A percentile compares a stretch with the other conserved stretches of the same genome.
These are phyloP conservation scores for Mirza zaza DNA, from an alignment of 2,113 vertebrate species.

Conservation along the genomic window DNA sequence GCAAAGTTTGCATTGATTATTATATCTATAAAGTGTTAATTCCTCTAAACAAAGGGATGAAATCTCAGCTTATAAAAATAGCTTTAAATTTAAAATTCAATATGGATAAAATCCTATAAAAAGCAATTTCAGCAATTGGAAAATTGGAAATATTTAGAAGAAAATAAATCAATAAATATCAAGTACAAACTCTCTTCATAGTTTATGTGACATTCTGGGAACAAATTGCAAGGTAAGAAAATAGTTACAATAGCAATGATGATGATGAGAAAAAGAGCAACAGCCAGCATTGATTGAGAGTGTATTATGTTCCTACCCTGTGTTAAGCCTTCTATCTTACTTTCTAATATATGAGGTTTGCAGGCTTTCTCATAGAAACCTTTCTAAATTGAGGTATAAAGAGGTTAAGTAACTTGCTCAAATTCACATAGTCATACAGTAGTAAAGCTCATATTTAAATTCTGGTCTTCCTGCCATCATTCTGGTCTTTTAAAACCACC, in stretches of 20 bases:
- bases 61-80: neutral
- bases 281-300: neutral
- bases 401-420: neutral
- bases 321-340: neutral
- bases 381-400: neutral
- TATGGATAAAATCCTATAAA: neutral
- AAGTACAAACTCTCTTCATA: neutral
- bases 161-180: slow-evolving; percentile 8
- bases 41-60: neutral
- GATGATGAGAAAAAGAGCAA: neutral
- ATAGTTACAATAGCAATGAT: neutral
- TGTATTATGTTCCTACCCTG: neutral
- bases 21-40: neutral
- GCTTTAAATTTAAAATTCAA: neutral
- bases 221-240: neutral
- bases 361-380: neutral
- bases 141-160: neutral
- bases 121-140: neutral
- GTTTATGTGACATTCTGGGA: neutral
- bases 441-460: slow-evolving; percentile 23
- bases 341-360: neutral
- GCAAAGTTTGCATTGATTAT: neutral
- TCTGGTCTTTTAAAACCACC: neutral
- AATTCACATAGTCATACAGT: neutral
- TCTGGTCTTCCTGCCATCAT: neutral